Evolutionary conservation across 2,797 vertebrate genomes (phyloP).

Genomic region (Cuculus canorus): DNA sequence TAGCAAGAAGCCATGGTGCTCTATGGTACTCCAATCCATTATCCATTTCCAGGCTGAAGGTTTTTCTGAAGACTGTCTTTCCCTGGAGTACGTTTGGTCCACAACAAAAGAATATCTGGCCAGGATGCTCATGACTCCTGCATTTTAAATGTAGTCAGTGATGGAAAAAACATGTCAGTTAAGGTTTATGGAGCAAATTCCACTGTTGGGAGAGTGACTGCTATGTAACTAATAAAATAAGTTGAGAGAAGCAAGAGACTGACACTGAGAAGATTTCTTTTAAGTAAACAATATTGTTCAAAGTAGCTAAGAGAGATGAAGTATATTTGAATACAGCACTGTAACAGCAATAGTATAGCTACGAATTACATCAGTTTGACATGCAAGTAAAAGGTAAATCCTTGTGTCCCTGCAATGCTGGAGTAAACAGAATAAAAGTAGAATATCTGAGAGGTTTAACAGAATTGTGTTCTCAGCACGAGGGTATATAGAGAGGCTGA

Average conservation of each 20-base stretch:
- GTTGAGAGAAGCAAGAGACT: not conserved
- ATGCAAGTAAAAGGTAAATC: not conserved
- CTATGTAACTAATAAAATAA: not conserved
- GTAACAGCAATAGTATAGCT: not conserved
- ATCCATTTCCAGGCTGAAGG: not conserved
- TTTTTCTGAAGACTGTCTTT: not conserved
- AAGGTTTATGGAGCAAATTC: not conserved
- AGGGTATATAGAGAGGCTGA: not conserved
- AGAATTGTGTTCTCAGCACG: not conserved
- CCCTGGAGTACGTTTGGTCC: not conserved
- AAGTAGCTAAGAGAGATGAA: not conserved
- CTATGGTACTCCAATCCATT: not conserved
- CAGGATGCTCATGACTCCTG: not conserved
- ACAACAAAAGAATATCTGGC: not conserved
- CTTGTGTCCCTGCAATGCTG: not conserved
- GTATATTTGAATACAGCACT: not conserved
- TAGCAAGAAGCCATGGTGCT: not conserved
- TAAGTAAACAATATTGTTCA: not conserved
- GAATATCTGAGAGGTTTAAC: not conserved
- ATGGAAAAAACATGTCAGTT: not conserved
- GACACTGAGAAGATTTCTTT: not conserved
- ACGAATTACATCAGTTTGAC: not conserved
- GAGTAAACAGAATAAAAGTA: not conserved
- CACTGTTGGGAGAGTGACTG: not conserved
- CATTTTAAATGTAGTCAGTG: not conserved